Conservation (phyloP, 2,797 vertebrate species). For the Oreortyx pictus region DNA sequence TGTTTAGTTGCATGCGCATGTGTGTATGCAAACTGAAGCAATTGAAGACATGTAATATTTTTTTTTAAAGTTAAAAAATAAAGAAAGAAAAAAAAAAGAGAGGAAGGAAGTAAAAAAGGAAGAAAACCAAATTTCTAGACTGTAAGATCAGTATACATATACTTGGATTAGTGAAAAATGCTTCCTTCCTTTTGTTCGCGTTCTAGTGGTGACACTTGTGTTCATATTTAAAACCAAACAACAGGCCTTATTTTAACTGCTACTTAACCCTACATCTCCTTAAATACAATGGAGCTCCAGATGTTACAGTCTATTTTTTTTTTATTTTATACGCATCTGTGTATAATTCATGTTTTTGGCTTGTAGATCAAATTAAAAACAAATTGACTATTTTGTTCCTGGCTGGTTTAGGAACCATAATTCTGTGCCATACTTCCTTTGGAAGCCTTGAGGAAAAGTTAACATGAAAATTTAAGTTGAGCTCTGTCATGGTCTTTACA, state of each 20-base stretch:
- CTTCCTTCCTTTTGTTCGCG: neutral
- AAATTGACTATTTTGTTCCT: neutral
- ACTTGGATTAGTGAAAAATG: neutral
- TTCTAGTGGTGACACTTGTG: neutral
- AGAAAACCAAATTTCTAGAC: neutral
- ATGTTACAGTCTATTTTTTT: neutral
- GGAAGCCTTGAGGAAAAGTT: neutral
- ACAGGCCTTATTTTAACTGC: neutral
- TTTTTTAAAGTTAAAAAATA: neutral
- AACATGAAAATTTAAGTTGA: neutral
- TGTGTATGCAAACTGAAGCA: neutral
- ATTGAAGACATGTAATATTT: neutral
- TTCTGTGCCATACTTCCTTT: neutral
- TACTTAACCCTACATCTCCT: neutral
- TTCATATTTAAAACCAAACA: neutral
- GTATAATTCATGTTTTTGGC: neutral
- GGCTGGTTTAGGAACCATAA: neutral
- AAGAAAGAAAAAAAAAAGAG: neutral
- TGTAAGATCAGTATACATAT: neutral
- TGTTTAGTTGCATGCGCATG: neutral
- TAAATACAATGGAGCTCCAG: neutral
- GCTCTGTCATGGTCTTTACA: neutral
- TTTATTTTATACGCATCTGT: neutral
- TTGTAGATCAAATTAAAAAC: neutral
- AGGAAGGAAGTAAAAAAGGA: neutral